Percentiles rank a stretch among this genome's conserved stretches.
Evolutionary conservation across 2,113 vertebrate genomes (phyloP).

Genomic region (Platysteira castanea): DNA sequence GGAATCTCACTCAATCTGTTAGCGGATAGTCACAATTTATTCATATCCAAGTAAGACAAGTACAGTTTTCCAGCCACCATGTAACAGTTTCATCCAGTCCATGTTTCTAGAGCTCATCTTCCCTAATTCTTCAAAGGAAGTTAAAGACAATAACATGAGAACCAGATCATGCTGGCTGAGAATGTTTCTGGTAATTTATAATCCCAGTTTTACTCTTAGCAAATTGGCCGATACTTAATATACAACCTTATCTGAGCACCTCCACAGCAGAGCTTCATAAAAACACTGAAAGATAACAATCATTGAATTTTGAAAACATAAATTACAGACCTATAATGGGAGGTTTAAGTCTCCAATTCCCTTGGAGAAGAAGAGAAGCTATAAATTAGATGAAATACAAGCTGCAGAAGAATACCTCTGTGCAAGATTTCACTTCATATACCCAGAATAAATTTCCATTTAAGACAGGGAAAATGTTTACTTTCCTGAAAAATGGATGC

Average conservation of each 20-base stretch:
- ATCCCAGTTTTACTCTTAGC: background rate
- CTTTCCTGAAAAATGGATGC: slow-evolving; percentile 13
- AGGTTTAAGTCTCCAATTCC: background rate
- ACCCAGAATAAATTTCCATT: slow-evolving; percentile 30
- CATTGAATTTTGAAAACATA: background rate
- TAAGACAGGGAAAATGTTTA: background rate
- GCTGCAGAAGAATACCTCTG: background rate
- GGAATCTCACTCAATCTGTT: background rate
- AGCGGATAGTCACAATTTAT: background rate
- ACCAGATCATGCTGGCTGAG: background rate
- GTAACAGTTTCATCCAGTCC: background rate
- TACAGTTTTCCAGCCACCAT: background rate
- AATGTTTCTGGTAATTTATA: background rate
- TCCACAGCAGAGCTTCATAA: slow-evolving; percentile 6
- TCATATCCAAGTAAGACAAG: background rate
- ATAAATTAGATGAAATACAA: slow-evolving; percentile 48
- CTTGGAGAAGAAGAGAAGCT: background rate
- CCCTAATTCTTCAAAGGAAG: background rate
- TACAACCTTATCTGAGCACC: background rate
- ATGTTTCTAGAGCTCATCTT: background rate
- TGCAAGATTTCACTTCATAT: slow-evolving; percentile 12
- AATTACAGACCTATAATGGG: slow-evolving; percentile 8
- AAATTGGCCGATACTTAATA: slow-evolving; percentile 15
- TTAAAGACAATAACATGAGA: background rate
- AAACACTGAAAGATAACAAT: slow-evolving; percentile 22